A percentile compares a stretch with the other conserved stretches of the same genome.
phyloP scores from a whole-genome alignment of 2,888 invertebrate species.

The Mamestra brassicae region DNA sequence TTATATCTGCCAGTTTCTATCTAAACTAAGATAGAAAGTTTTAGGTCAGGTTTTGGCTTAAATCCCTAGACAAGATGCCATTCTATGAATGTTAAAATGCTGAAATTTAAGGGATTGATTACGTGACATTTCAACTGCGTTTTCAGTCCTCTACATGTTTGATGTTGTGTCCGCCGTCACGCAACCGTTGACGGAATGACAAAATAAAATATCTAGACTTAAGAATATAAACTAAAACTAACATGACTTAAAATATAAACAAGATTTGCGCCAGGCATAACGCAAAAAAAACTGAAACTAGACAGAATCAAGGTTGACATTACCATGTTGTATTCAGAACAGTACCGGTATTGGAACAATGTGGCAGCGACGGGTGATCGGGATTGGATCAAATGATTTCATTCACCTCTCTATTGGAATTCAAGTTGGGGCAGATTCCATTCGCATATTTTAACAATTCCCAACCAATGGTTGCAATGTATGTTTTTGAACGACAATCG shows the following conservation, averaged over 20 bases:
- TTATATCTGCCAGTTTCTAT: neutral
- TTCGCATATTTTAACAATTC: neutral
- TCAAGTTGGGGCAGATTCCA: neutral
- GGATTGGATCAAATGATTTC: neutral
- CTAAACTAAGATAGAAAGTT: conserved; percentile 1
- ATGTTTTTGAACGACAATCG: neutral
- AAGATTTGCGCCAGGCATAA: no score
- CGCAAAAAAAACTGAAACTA: neutral
- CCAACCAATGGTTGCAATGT: neutral
- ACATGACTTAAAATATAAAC: no score
- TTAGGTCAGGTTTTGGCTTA: conserved; percentile 1
- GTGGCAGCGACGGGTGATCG: neutral
- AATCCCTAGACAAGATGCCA: neutral
- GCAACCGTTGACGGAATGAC: no score
- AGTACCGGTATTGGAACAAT: neutral
- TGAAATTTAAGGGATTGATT: no score
- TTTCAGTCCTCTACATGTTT: no score
- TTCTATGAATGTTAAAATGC: no score
- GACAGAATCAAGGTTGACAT: no score
- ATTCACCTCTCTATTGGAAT: neutral
- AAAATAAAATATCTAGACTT: no score
- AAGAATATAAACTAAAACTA: no score
- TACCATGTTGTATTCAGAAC: no score
- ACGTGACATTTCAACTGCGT: no score
- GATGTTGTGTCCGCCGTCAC: no score